Evolutionary conservation across 2,888 invertebrate species (phyloP).

Genomic region (Pristionchus maxplancki): DNA sequence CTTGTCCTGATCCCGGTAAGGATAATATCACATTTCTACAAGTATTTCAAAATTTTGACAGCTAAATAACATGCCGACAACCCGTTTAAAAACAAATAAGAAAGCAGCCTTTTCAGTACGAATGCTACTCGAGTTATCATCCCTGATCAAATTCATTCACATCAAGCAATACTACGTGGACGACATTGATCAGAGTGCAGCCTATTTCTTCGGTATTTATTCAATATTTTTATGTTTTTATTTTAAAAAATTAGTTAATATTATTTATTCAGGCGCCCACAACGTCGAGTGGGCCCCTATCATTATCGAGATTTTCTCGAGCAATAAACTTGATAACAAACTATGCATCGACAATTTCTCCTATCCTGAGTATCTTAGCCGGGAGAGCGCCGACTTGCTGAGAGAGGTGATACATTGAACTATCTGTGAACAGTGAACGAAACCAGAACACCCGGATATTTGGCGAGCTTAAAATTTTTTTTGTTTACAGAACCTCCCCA

Average conservation of each 20-base stretch:
- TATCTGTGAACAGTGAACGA: no score
- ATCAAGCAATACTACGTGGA: not conserved
- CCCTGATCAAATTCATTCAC: not conserved
- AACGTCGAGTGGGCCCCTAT: not conserved
- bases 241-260: not conserved
- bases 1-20: not conserved
- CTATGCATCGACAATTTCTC: not conserved
- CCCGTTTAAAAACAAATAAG: not conserved
- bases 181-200: not conserved
- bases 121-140: not conserved
- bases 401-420: not conserved
- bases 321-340: not conserved
- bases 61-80: not conserved
- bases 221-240: not conserved
- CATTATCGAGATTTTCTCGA: not conserved
- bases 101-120: not conserved
- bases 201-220: not conserved
- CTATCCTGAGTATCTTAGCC: not conserved
- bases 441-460: not conserved
- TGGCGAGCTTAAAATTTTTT: no score
- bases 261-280: not conserved
- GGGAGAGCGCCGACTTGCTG: not conserved
- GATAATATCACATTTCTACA: not conserved
- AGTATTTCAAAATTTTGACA: no score
- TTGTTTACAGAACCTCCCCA: not conserved